phyloP scores from a whole-genome alignment of 2,888 invertebrate species.

The Drosophila nr. perissopoda region DNA sequence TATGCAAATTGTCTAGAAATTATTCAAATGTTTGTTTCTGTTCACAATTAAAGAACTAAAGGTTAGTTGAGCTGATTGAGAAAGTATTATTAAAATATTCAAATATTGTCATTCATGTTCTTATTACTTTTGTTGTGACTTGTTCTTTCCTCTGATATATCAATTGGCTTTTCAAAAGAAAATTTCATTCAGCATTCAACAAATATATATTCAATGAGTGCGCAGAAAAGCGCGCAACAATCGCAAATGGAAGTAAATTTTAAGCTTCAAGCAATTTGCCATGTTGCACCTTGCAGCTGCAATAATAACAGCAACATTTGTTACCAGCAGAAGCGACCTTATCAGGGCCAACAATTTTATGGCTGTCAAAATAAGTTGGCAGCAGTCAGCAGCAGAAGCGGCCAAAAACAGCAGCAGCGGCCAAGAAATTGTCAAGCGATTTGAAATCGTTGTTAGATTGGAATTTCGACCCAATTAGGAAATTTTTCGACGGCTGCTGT shows the following conservation, averaged over 20 bases:
- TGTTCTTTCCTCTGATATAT: neutral
- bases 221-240: slow-evolving; percentile 48
- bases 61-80: neutral
- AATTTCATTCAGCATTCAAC: neutral
- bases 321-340: slow-evolving; percentile 21
- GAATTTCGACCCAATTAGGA: slow-evolving; percentile 83
- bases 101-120: neutral
- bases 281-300: slow-evolving; percentile 34
- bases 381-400: slow-evolving; percentile 16
- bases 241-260: slow-evolving; percentile 2
- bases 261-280: neutral
- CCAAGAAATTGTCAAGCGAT: slow-evolving; percentile 55
- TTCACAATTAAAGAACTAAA: too few species aligned
- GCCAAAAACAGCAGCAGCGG: slow-evolving; percentile 35
- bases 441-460: slow-evolving; percentile 80
- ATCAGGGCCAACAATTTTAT: slow-evolving; percentile 52
- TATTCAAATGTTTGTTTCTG: neutral
- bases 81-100: neutral
- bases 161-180: neutral
- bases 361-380: slow-evolving; percentile 52
- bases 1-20: neutral
- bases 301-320: slow-evolving; percentile 9
- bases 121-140: neutral
- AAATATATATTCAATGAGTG: slow-evolving; percentile 5
- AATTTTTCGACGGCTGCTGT: slow-evolving; percentile 63